These are phyloP conservation scores for Varanus salvator DNA, from an alignment of 2,113 vertebrate genomes.

Conservation along the genomic window DNA sequence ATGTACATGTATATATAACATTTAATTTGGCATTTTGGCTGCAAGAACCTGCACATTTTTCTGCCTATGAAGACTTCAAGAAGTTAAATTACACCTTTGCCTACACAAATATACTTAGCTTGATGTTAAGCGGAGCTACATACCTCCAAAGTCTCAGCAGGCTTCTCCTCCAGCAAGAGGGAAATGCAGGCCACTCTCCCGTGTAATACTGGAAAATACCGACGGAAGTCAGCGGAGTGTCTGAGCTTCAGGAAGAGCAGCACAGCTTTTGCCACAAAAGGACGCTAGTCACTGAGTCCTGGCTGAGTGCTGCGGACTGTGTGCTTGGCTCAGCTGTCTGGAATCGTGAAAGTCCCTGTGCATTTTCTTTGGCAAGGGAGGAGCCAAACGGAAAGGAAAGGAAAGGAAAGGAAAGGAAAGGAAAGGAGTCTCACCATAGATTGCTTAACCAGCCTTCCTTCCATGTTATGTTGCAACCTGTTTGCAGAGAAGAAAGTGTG, in stretches of 20 bases:
- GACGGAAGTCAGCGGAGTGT: neutral
- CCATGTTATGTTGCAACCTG: neutral
- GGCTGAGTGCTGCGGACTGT: no score
- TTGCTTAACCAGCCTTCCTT: neutral
- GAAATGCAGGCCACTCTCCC: neutral
- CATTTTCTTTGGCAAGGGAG: neutral
- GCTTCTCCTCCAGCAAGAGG: neutral
- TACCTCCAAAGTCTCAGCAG: neutral
- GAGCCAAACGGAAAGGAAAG: neutral
- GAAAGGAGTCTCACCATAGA: neutral
- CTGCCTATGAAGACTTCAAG: neutral
- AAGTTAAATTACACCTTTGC: neutral
- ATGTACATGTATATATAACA: no score
- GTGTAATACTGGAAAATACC: neutral
- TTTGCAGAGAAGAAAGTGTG: rapidly evolving
- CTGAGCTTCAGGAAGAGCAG: neutral
- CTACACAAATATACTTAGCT: neutral
- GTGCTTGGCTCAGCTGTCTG: neutral
- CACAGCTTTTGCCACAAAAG: neutral
- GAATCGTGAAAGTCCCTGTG: neutral
- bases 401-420: neutral
- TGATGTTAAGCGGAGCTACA: neutral
- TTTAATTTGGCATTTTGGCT: neutral
- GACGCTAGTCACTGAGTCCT: neutral
- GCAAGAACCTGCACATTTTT: no score